Base-by-base conservation (phyloP, 1,140 invertebrate species). In the Macrobrachium rosenbergii region DNA sequence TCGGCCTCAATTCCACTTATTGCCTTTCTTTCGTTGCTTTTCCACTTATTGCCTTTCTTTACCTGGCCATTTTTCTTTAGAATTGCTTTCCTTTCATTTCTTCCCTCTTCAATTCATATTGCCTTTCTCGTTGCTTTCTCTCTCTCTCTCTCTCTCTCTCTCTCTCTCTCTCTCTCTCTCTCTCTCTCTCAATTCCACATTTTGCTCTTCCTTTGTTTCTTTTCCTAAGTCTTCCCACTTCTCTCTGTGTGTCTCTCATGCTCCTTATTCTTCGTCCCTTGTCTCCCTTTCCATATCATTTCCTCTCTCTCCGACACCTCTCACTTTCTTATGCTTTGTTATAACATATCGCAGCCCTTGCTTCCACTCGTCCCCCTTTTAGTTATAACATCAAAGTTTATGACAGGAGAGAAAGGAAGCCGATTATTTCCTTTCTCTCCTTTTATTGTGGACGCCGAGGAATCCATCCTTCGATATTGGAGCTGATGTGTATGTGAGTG, bases 141-240 rank as follows among this genome's bases (percentile, higher is more conserved):
- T 75, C 72, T 16, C 45, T 45, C 23, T 73, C 72, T 45, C 21
- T 28, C 72, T 73, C 72, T 45, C 21, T 52, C 76, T 78, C 76
- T 52, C 58, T 59, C 45, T 79, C 77, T 59, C 59, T 23, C 77
- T 79, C 58, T 58, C 28, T 59, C 43, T 79, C 77, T 23, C 23
- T 23, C 77, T 79, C 77, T 58, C 59, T 58, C 77, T 79, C 21
- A n/a, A n/a, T n/a, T n/a, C 21, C 59, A 2, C 77, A 60, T 8
- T 58, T n/a, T 58, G 6, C n/a, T 23, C 21, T 14, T 43, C 28
- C 21, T 21, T 64, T 64, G 11, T 52, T 45, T 43, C 6, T 43
- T 78, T 19, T 52, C 21, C 7, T 78, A 28, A 52, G 28, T 52
- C 0, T 78, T 37, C 28, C 28, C 28, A 3, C 28, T 37, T 37